Base-by-base conservation (phyloP, 2,113 vertebrate genomes). In the Trematocara zebra region DNA sequence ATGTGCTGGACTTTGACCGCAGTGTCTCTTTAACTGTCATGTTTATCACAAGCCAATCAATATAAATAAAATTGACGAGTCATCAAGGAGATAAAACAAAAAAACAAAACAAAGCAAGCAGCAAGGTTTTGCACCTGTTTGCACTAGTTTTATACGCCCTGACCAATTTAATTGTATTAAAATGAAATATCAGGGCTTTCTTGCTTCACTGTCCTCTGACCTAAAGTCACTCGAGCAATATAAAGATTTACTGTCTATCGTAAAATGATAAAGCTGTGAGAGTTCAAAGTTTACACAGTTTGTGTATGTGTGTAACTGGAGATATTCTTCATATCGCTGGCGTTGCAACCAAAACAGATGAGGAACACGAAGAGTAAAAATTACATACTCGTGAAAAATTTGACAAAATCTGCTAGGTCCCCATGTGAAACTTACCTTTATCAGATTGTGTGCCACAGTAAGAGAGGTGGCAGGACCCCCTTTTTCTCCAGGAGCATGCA, bases 371-470 rank as follows among this genome's bases (percentile, higher is more conserved):
- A n/a, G 17, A 33, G 17, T n/a, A 49, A 28, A 47, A 74, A 31
- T 49, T 1, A 76, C 72, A 51, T n/a, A 12, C 69, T 51, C 3
- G 0, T 51, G 18, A 81, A 5, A 83, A 56, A 49, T n/a, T 83
- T 52, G 52, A 78, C 64, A 85, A 47, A 81, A 42, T 53, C 82
- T 79, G 42, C 59, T 15, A 26, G 10, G 3, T 85, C 40, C 80
- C 28, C 40, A 31, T 40, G 18, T 78, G 10, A 23, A 20, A 91
- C 96, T 96, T 97, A 99, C 99, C 97, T 96, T 98, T 94, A 99
- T 98, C 90, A 99, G 93, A 93, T 99, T 98, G 95, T 99, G 98
- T 88, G 97, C 98, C 57, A 98, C 98, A 28, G 91, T 87, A 88
- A 98, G 98, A 88, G 97, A 95, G 4, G 88, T 90, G 59, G 95